Evolutionary conservation across 2,888 invertebrate species (phyloP).

Genomic region (Syritta pipiens): DNA sequence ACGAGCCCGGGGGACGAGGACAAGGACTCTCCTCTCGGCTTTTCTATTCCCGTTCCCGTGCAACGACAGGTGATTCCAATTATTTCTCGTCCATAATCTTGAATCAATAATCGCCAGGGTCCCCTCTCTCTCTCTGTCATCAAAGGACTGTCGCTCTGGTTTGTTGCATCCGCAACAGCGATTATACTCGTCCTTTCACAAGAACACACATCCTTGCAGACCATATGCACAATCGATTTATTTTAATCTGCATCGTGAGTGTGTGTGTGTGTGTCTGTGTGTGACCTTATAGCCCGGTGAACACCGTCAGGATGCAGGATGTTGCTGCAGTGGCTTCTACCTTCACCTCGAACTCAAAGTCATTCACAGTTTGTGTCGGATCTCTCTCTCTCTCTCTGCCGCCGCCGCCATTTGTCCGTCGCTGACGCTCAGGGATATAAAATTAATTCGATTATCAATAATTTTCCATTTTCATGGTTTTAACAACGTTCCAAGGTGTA

Average conservation of each 20-base stretch:
- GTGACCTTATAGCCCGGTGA: slow-evolving; percentile 45
- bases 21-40: background rate
- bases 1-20: background rate
- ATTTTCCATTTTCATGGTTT: slow-evolving; percentile 61
- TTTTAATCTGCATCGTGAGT: slow-evolving; percentile 47
- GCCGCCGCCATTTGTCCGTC: slow-evolving; percentile 6
- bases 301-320: slow-evolving; percentile 16
- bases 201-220: no score
- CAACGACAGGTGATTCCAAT: slow-evolving; percentile 29
- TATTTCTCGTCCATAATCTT: slow-evolving; percentile 31
- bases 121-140: background rate
- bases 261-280: background rate
- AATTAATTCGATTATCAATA: slow-evolving; percentile 66
- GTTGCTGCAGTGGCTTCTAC: slow-evolving; percentile 17
- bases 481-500: slow-evolving; percentile 38
- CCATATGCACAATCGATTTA: slow-evolving; percentile 46
- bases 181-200: background rate
- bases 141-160: background rate
- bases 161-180: background rate
- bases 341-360: slow-evolving; percentile 62
- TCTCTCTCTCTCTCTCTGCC: no score
- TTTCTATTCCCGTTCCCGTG: background rate
- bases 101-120: slow-evolving; percentile 21
- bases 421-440: slow-evolving; percentile 1
- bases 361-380: slow-evolving; percentile 47